Base-by-base conservation (phyloP, 2,797 vertebrate species). In the Phataginus tricuspis region DNA sequence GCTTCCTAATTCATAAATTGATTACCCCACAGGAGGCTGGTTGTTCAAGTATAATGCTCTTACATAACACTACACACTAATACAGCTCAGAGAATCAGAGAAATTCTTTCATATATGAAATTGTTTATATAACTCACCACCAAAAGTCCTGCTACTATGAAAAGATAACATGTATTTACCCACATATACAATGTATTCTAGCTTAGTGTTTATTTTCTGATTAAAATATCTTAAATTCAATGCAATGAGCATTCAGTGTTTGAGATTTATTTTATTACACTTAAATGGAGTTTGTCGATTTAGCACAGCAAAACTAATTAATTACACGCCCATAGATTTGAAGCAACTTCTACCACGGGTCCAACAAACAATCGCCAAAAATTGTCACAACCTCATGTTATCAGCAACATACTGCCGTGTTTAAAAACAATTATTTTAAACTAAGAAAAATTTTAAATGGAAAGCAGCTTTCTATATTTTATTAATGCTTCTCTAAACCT, bases 131-230 rank as follows among this genome's bases (percentile, higher is more conserved):
- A 82, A 77, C 19, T 23, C 39, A 92, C 23, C 64, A 92, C 49
- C 59, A 92, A 68, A 87, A 95, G 64, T 64, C 49, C 37, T 68
- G 64, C 21, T 92, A 37, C 16, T 77, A 74, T 63, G 77, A 93
- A 75, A 78, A 94, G 69, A 96, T 68, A 94, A 89, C 59, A 91
- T 91, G 79, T 77, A 89, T 77, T 80, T 94, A 91, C 53, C n/a
- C 69, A 93, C 51, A 95, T 39, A 74, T 51, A 97, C 88, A 96
- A 94, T 84, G 95, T 80, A 97, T 91, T 96, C 85, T 68, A 86
- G 55, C 25, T 57, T 39, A 12, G 91, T 25, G 25, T 74, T 94
- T 92, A 96, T 91, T 86, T 88, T 79, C 85, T 91, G 55, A 84
- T 88, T 91, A 77, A 74, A 71, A 68, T 87, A 82, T 79, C 63